These are phyloP conservation scores for Pygocentrus nattereri DNA, from an alignment of 2,797 vertebrate species.

Conservation along the genomic window DNA sequence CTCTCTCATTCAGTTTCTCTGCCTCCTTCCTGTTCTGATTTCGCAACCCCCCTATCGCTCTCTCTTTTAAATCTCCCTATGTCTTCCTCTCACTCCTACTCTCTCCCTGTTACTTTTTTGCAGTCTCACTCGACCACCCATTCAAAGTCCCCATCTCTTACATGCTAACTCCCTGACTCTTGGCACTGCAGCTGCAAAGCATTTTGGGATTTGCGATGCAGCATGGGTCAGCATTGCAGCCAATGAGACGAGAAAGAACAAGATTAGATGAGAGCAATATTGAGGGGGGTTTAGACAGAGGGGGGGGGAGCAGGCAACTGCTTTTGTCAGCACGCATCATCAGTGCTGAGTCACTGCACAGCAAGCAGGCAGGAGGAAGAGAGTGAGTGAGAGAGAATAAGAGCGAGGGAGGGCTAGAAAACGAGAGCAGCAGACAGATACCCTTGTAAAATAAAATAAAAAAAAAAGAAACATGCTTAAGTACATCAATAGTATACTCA, in stretches of 20 bases:
- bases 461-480: no score
- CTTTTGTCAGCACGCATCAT: constrained; percentile 42
- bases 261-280: constrained; percentile 36
- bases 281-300: neutral
- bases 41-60: constrained; percentile 4
- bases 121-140: neutral
- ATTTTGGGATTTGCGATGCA: constrained; percentile 77
- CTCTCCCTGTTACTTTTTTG: neutral
- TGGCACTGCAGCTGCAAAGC: constrained; percentile 75
- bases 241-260: constrained; percentile 72
- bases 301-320: neutral
- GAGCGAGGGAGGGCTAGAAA: neutral
- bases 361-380: neutral
- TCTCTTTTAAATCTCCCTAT: neutral
- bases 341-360: constrained; percentile 54
- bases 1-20: constrained; percentile 41
- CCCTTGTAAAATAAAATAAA: no score
- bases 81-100: neutral
- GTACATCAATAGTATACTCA: no score
- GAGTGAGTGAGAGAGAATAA: neutral
- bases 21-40: neutral
- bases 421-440: neutral
- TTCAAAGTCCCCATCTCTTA: neutral
- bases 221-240: constrained; percentile 71
- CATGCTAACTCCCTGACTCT: constrained; percentile 88